Evolutionary conservation across 2,888 invertebrate species (phyloP).

Genomic region (Epirrhoe alternata): DNA sequence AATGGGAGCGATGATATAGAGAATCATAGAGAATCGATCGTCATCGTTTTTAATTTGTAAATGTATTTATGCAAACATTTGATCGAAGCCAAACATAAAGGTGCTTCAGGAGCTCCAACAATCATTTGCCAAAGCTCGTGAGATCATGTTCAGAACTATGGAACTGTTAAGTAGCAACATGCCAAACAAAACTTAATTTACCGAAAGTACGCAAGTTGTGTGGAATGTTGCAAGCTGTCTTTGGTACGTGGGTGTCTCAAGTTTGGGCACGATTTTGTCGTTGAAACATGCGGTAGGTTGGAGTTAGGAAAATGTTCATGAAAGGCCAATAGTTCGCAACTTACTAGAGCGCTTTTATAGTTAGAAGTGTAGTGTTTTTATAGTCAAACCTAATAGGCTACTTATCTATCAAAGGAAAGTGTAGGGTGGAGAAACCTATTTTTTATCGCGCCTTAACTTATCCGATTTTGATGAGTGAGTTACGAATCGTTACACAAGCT

Average conservation of each 20-base stretch:
- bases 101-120: not conserved
- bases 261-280: not conserved
- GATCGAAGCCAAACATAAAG: too few species aligned
- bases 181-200: constrained; percentile 3
- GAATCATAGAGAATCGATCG: not conserved
- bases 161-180: not conserved
- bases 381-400: too few species aligned
- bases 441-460: too few species aligned
- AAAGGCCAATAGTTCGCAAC: not conserved
- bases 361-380: not conserved
- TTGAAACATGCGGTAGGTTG: not conserved
- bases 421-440: too few species aligned
- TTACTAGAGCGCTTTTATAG: not conserved
- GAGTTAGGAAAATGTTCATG: not conserved
- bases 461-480: too few species aligned
- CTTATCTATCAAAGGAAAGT: too few species aligned
- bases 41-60: not conserved
- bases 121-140: not conserved
- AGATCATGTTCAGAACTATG: not conserved
- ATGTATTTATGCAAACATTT: too few species aligned
- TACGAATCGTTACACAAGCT: too few species aligned
- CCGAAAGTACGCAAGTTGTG: constrained; percentile 1
- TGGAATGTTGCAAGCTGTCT: constrained; percentile 4
- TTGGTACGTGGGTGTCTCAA: not conserved
- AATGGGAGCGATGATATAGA: not conserved